Conservation (phyloP, 2,113 vertebrate genomes). For the Candoia aspera region DNA sequence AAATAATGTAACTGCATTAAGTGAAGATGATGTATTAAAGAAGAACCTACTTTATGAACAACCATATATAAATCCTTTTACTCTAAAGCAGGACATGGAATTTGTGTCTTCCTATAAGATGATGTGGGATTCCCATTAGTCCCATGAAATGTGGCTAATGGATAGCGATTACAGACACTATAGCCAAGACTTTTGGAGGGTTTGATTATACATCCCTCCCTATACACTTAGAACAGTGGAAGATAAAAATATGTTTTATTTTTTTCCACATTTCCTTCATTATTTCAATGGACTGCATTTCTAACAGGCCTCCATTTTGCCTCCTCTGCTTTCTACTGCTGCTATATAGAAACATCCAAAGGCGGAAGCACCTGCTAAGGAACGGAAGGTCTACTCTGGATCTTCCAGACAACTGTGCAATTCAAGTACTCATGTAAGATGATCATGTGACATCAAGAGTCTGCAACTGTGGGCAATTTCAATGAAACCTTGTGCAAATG, state of each 20-base stretch:
- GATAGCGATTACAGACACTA: neutral
- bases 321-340: neutral
- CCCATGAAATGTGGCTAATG: neutral
- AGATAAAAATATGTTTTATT: neutral
- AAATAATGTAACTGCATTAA: constrained; percentile 20
- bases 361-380: too few relatives aligned
- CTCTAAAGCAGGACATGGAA: accelerated
- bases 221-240: neutral
- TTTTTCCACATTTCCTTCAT: neutral
- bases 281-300: neutral
- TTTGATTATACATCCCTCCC: neutral
- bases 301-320: neutral
- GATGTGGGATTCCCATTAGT: neutral
- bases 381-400: too few relatives aligned
- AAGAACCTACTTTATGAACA: constrained; percentile 13
- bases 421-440: too few relatives aligned
- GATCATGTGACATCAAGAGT: too few relatives aligned
- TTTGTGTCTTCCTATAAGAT: neutral
- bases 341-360: too few relatives aligned
- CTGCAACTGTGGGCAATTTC: too few relatives aligned
- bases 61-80: neutral
- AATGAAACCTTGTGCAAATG: too few relatives aligned
- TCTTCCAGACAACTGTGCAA: too few relatives aligned
- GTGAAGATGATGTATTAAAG: constrained; percentile 6
- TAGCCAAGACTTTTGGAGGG: neutral